A percentile compares a stretch with the other conserved stretches of the same genome.
Evolutionary conservation across 2,113 vertebrate genomes (phyloP).

Genomic region (Amphilophus citrinellus): DNA sequence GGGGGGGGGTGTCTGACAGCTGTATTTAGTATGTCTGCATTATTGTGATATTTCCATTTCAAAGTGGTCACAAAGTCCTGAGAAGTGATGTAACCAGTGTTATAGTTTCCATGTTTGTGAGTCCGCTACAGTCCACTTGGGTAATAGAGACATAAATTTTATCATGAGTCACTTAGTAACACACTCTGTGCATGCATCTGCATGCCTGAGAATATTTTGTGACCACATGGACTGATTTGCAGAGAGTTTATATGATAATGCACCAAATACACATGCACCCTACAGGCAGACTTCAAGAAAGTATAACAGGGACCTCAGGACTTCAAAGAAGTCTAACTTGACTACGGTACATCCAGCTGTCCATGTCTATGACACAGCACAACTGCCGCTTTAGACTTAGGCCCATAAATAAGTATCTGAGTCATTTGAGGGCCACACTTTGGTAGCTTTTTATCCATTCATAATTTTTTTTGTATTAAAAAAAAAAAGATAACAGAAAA

Average conservation of each 20-base stretch:
- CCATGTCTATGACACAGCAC: neutral
- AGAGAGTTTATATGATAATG: neutral
- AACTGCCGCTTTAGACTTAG: too few relatives aligned
- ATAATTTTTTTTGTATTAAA: accelerated
- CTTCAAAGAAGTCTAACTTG: too few relatives aligned
- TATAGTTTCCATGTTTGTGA: neutral
- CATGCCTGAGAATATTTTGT: neutral
- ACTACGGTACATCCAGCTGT: neutral
- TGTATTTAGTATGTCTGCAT: too few relatives aligned
- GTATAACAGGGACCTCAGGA: neutral
- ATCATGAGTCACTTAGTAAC: neutral
- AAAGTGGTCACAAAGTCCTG: neutral
- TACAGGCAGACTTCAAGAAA: neutral
- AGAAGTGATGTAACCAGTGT: neutral
- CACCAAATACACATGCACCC: neutral
- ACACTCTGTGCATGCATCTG: neutral
- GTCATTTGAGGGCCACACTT: neutral
- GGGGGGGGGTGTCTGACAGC: too few relatives aligned
- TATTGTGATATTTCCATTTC: too few relatives aligned
- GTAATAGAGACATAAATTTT: too few relatives aligned
- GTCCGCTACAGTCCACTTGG: too few relatives aligned
- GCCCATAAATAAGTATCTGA: neutral
- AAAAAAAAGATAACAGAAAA: neutral
- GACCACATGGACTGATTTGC: neutral
- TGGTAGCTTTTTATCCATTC: neutral